A percentile compares a stretch with the other conserved stretches of the same genome.
phyloP scores from a whole-genome alignment of 2,888 invertebrate genomes.

The Rhagonycha fulva region DNA sequence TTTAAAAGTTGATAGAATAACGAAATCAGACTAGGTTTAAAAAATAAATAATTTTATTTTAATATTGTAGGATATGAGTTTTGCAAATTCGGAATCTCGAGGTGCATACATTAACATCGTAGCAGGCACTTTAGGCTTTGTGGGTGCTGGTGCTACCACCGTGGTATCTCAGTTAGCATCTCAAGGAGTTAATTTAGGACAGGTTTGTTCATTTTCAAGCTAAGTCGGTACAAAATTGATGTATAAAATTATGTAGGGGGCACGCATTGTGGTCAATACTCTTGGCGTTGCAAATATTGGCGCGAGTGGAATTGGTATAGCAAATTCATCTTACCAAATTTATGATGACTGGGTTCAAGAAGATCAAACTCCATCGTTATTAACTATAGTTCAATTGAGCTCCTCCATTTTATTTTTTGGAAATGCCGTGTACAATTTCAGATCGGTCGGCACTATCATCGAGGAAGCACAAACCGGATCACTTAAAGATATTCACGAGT shows the following conservation, averaged over 20 bases:
- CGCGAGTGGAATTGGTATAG: slow-evolving; percentile 29
- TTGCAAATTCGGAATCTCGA: slow-evolving; percentile 61
- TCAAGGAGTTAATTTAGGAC: slow-evolving; percentile 57
- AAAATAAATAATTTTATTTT: neutral
- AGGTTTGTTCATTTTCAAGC: slow-evolving; percentile 47
- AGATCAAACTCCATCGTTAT: slow-evolving; percentile 30
- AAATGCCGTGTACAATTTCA: slow-evolving; percentile 38
- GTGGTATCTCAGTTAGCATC: slow-evolving; percentile 31
- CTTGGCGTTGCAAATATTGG: slow-evolving; percentile 32
- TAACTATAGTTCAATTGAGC: slow-evolving; percentile 37
- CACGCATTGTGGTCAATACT: slow-evolving; percentile 24
- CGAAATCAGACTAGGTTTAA: too few relatives aligned
- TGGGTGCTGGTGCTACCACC: slow-evolving; percentile 22
- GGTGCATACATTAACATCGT: slow-evolving; percentile 64
- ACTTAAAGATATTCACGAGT: slow-evolving; percentile 59
- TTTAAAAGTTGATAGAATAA: too few relatives aligned
- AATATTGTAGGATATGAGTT: slow-evolving; percentile 54
- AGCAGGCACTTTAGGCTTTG: slow-evolving; percentile 47
- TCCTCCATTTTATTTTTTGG: slow-evolving; percentile 41
- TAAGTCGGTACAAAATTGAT: neutral
- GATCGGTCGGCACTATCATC: slow-evolving; percentile 32
- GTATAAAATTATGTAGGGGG: slow-evolving; percentile 17
- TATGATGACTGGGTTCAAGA: slow-evolving; percentile 27
- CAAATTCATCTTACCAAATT: slow-evolving; percentile 34
- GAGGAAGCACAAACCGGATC: slow-evolving; percentile 61